A percentile compares a stretch with the other conserved stretches of the same genome.
phyloP scores from a whole-genome alignment of 2,113 vertebrate species.

The Stegastes partitus region DNA sequence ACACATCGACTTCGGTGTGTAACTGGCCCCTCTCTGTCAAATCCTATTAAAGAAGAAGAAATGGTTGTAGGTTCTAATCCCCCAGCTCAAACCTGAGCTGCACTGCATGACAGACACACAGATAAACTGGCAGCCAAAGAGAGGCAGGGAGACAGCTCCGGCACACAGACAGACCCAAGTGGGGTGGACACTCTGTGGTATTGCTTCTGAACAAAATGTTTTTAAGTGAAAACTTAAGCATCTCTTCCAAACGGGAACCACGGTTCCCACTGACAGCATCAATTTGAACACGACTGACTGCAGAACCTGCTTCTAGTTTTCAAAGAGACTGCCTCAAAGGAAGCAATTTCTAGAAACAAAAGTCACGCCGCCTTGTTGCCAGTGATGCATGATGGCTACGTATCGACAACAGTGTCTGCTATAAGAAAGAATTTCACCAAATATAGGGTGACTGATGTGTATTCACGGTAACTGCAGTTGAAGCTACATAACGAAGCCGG shows the following conservation, averaged over 20 bases:
- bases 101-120: constrained; percentile 53
- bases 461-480: background rate
- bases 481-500: background rate
- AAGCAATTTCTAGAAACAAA: constrained; percentile 44
- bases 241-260: constrained; percentile 32
- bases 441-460: background rate
- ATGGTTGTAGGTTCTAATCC: constrained; percentile 72
- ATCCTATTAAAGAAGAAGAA: constrained; percentile 69
- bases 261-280: constrained; percentile 50
- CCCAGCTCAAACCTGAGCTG: constrained; percentile 60
- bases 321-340: constrained; percentile 19
- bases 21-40: constrained; percentile 67
- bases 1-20: constrained; percentile 19
- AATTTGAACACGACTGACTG: constrained; percentile 43
- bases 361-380: constrained; percentile 8
- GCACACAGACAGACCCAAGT: constrained; percentile 8
- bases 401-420: constrained; percentile 17
- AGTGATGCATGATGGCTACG: constrained; percentile 34
- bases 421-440: constrained; percentile 10
- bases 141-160: constrained; percentile 3
- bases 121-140: constrained; percentile 32
- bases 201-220: constrained; percentile 30
- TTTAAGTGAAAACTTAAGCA: constrained; percentile 26
- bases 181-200: constrained; percentile 6
- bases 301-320: constrained; percentile 34